phyloP scores from a whole-genome alignment of 1,140 invertebrate genomes.

The Rhagoletis pomonella region DNA sequence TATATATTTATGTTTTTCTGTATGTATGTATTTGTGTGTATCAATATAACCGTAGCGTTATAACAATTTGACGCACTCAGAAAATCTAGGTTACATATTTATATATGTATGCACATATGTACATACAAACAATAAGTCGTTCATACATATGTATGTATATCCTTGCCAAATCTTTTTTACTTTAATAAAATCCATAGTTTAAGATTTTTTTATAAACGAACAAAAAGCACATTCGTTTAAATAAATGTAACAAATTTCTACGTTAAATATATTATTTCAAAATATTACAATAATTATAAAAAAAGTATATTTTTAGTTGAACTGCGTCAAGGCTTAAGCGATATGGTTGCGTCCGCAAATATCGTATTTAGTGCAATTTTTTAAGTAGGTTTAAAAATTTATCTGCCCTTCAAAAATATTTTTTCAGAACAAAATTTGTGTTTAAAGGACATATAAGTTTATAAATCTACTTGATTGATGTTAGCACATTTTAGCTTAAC shows the following conservation, averaged over 20 bases:
- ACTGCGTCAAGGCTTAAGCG: not conserved
- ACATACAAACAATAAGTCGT: not conserved
- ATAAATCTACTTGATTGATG: no score
- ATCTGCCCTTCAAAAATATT: no score
- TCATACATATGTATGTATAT: not conserved
- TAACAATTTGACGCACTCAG: not conserved
- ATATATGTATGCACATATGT: not conserved
- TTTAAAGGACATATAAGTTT: no score
- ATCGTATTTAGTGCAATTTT: no score
- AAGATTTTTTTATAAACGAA: not conserved
- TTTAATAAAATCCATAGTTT: not conserved
- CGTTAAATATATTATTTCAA: constrained; percentile 13
- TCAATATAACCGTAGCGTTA: not conserved
- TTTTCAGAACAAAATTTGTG: no score
- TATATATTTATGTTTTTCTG: constrained; percentile 9
- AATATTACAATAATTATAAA: not conserved
- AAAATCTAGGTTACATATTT: not conserved
- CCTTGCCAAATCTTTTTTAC: not conserved
- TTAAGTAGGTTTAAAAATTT: no score
- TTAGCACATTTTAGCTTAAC: not conserved
- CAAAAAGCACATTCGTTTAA: not conserved
- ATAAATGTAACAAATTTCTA: constrained; percentile 27
- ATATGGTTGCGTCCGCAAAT: not conserved
- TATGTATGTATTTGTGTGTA: not conserved
- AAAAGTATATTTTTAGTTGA: constrained; percentile 26